Percentiles rank a stretch among this genome's conserved stretches.
phyloP scores from a whole-genome alignment of 2,888 invertebrate species.

The Sussaba pulchella region DNA sequence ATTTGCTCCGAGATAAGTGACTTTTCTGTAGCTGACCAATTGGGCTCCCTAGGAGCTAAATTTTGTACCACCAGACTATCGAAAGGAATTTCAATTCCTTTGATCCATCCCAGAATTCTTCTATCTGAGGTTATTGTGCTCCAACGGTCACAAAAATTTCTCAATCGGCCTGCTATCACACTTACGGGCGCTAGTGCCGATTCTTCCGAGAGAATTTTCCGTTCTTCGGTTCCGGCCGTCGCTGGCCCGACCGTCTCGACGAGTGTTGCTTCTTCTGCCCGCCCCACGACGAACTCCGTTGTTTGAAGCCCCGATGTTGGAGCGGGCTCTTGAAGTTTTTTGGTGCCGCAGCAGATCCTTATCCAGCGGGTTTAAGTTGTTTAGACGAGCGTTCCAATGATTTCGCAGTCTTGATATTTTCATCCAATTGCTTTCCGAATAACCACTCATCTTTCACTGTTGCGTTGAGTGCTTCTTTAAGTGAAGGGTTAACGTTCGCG shows the following conservation, averaged over 20 bases:
- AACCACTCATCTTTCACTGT: too few relatives aligned
- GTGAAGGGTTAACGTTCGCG: too few relatives aligned
- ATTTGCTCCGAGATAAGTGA: constrained; percentile 2
- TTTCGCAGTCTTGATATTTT: constrained; percentile 57
- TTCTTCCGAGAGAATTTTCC: constrained; percentile 18
- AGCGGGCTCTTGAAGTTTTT: constrained; percentile 48
- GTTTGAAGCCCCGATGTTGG: constrained; percentile 11
- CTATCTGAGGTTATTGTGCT: constrained; percentile 35
- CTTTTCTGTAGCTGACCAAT: constrained; percentile 30
- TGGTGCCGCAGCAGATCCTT: constrained; percentile 21
- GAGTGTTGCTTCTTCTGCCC: constrained; percentile 37
- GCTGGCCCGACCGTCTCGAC: constrained; percentile 11
- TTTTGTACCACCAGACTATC: constrained; percentile 9
- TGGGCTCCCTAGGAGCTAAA: constrained; percentile 12
- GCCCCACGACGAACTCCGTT: constrained; percentile 17
- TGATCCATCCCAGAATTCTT: constrained; percentile 41
- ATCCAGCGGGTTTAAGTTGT: constrained; percentile 17
- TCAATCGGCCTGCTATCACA: constrained; percentile 47
- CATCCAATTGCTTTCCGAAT: constrained; percentile 54
- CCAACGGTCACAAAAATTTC: constrained; percentile 36
- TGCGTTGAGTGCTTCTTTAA: too few relatives aligned
- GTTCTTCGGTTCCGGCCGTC: background rate
- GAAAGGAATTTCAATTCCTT: constrained; percentile 36
- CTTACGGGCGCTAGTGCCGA: constrained; percentile 11
- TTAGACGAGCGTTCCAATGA: constrained; percentile 50